Conservation (phyloP, 2,888 invertebrate genomes). For the Leptogaster cylindrica region DNA sequence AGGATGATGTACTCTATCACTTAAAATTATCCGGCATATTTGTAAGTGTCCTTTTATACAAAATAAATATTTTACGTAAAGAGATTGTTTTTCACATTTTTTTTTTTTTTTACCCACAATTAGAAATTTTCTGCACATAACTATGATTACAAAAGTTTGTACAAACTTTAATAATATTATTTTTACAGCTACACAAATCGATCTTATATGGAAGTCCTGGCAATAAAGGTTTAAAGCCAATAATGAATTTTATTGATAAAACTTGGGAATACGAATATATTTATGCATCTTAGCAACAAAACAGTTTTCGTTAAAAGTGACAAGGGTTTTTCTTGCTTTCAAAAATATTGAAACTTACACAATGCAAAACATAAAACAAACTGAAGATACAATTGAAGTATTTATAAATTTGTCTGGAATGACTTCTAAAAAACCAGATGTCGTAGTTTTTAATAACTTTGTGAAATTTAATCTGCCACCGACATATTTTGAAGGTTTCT, state of each 20-base stretch:
- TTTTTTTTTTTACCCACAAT: constrained; percentile 1
- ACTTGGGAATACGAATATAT: too few relatives aligned
- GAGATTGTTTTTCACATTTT: constrained; percentile 20
- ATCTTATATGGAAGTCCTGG: neutral
- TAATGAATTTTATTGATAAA: too few relatives aligned
- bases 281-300: neutral
- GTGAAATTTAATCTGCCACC: constrained; percentile 60
- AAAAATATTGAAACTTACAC: constrained; percentile 45
- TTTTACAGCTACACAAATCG: neutral
- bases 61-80: constrained; percentile 40
- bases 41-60: constrained; percentile 40
- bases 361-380: constrained; percentile 60
- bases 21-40: constrained; percentile 34
- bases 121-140: constrained; percentile 1
- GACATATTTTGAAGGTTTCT: constrained; percentile 59
- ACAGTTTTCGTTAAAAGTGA: neutral
- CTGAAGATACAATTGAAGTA: constrained; percentile 59
- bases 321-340: neutral
- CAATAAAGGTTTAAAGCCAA: too few relatives aligned
- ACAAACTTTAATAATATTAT: neutral
- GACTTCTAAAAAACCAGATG: constrained; percentile 56
- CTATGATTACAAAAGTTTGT: too few relatives aligned
- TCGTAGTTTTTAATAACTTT: constrained; percentile 57
- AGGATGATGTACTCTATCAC: constrained; percentile 24
- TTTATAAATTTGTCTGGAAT: constrained; percentile 57